Evolutionary conservation across 2,888 invertebrate genomes (phyloP), one percentile per base, ranked within the genome.

Genomic region (Polydrusus pterygomalis): DNA sequence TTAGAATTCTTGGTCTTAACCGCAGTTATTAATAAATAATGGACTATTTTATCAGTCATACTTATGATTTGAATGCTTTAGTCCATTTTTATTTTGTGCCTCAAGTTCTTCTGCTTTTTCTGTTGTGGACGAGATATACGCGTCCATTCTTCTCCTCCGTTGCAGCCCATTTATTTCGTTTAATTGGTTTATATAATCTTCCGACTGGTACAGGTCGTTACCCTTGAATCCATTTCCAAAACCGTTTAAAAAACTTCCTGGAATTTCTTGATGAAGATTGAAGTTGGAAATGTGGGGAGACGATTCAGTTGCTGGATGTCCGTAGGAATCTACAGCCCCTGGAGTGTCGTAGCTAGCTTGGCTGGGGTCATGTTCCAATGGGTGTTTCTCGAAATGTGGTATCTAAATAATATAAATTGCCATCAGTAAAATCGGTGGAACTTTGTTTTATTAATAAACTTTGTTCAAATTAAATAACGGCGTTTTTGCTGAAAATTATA

Each of bases 241-340:
- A 17, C 34, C 51, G 9, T 18, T 67, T 2, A 15, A 56, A 34
- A 30, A 34, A 34, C 56, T 56, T 11, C 54, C 54, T 15, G 34
- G 34, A 34, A 34, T 34, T 34, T 34, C 34, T 10, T 3, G 34
- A 34, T 34, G 34, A 7, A 15, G 15, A 63, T 51, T 62, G 3
- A 60, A 60, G 38, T 62, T 11, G 18, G 43, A 20, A 15, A 13
- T 62, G 10, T 6, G 40, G 1, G n/a, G n/a, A 5, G 34, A 13
- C 17, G 58, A 20, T 30, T 56, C 63, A n/a, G 70, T 71, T 13
- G 72, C 69, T 17, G 74, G 77, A 17, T 76, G 34, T 13, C 79
- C 79, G 30, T 79, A 79, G 0, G 79, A 79, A 38, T 79, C 73
- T 1, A 78, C 51, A 18, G 79, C 79, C 3, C 78, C 78, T 15